Conservation (phyloP, 53 echinoderm and acorn worm genomes). For the Mesocentrotus franciscanus region DNA sequence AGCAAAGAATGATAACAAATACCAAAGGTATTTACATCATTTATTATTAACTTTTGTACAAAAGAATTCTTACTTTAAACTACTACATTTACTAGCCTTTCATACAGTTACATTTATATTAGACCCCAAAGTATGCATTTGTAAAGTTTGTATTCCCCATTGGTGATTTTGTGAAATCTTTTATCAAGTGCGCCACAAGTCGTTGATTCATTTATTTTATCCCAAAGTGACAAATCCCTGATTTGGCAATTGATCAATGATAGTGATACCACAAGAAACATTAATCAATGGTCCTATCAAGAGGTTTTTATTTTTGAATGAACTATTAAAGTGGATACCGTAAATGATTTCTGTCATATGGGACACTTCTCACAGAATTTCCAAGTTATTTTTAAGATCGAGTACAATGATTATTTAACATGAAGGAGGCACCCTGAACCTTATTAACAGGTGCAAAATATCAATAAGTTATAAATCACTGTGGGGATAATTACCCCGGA, state of each 20-base stretch:
- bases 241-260: neutral
- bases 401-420: neutral
- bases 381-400: neutral
- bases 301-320: neutral
- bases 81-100: neutral
- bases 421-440: neutral
- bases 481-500: too few relatives aligned
- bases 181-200: neutral
- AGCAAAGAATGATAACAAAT: neutral
- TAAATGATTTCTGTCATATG: neutral
- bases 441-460: neutral
- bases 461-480: too few relatives aligned
- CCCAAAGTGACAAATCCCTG: neutral
- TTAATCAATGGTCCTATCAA: too few relatives aligned
- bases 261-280: neutral
- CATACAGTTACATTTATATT: neutral
- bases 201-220: too few relatives aligned
- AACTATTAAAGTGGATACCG: neutral
- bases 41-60: neutral
- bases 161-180: too few relatives aligned
- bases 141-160: neutral
- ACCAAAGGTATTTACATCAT: conserved; percentile 10
- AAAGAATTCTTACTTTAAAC: neutral
- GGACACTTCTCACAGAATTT: neutral
- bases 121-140: neutral